Evolutionary conservation across 2,888 invertebrate genomes (phyloP), one percentile per base, ranked within the genome.

Genomic region (Anthoptus insignis): DNA sequence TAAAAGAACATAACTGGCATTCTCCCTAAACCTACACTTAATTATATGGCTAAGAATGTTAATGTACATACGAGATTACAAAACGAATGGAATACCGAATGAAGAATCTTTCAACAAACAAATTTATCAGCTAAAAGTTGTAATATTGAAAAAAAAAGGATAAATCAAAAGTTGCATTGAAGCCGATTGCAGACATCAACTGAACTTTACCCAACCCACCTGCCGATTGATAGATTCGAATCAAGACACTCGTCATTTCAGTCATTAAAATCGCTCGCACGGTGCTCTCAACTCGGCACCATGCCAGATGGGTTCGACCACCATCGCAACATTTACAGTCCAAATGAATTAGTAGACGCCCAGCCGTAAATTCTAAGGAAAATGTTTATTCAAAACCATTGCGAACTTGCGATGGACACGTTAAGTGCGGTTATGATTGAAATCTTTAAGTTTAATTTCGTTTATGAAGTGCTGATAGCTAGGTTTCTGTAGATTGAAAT

Each of bases 241-340:
- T 34, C 11, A 59, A 49, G 34, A 59, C 11, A 34, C 47, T 29
- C 58, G 59, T 49, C 59, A 47, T 24, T 47, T 59, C 47, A 49
- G 49, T 59, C 59, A 49, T 34, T 34, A 49, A 24, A 49, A 22
- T 34, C 39, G 50, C 53, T 50, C 32, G 47, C 29, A 29, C 52
- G 45, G 42, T 22, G 19, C 5, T 53, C 59, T 53, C 6, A 2
- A 5, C 2, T 9, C 53, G 60, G 60, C 60, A 14, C 3, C 14
- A 2, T 5, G 60, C 60, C 60, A 54, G 45, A 8, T 39, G 39
- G 47, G 14, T 49, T 16, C 34, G 32, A 29, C 29, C 13, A 45
- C 53, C 60, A 42, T 66, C 42, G 61, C 54, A 65, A 66, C 59
- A 66, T 69, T 69, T 58, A 66, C 64, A 49, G 27, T 34, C 53